phyloP scores from a whole-genome alignment of 2,797 vertebrate genomes.

The Emydoidea blandingii region DNA sequence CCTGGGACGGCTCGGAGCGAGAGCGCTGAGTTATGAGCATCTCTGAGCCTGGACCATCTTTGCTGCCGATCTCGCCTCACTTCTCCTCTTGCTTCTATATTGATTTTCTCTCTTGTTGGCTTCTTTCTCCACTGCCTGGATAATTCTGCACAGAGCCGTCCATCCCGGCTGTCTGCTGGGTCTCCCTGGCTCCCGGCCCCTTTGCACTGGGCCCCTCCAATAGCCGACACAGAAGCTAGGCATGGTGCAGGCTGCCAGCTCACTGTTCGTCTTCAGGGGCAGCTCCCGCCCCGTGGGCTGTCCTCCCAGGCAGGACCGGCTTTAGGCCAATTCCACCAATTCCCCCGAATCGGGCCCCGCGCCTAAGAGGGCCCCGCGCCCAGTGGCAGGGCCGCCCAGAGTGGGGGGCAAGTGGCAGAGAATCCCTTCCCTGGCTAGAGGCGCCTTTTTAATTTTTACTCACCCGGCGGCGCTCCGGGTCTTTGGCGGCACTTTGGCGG shows the following conservation, averaged over 20 bases:
- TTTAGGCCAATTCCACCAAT: no score
- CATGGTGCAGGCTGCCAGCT: no score
- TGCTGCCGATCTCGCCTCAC: background rate
- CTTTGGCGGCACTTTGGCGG: no score
- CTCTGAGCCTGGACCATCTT: background rate
- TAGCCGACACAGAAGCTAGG: background rate
- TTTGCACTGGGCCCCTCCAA: background rate
- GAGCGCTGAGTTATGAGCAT: background rate
- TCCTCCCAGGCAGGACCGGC: no score
- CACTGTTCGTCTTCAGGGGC: no score
- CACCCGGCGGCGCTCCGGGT: no score
- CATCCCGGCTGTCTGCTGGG: background rate
- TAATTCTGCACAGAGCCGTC: background rate
- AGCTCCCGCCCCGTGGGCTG: background rate
- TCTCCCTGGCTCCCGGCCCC: background rate
- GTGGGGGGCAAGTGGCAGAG: no score
- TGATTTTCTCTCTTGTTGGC: background rate
- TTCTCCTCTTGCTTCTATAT: background rate
- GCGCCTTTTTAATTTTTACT: no score
- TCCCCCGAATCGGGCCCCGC: no score
- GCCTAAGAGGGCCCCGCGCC: no score
- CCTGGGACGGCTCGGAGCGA: background rate
- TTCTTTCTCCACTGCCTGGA: background rate
- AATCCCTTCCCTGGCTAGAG: no score
- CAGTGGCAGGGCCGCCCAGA: no score